Percentiles rank a stretch among this genome's conserved stretches.
Evolutionary conservation across 2,113 vertebrate species (phyloP).

Genomic region (Ciconia stormi): DNA sequence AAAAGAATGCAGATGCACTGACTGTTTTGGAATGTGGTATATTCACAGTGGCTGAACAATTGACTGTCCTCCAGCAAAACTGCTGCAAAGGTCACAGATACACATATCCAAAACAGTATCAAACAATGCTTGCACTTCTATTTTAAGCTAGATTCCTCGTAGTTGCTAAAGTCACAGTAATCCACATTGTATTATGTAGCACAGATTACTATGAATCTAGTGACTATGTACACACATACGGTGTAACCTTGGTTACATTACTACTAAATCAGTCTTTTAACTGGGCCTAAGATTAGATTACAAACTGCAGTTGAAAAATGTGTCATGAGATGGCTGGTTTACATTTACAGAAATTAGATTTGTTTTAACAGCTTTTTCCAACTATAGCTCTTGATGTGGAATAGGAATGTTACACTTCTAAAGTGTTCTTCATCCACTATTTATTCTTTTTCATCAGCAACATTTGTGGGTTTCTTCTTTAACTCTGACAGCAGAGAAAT

Average conservation of each 20-base stretch:
- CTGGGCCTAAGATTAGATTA: neutral
- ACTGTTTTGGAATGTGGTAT: neutral
- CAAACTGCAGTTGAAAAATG: constrained; percentile 13
- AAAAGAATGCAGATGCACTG: neutral
- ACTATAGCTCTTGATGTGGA: neutral
- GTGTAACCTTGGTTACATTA: neutral
- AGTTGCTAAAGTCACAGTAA: neutral
- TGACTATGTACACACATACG: accelerated
- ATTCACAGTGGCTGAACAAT: constrained; percentile 20
- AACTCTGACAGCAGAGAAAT: constrained; percentile 11
- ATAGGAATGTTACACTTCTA: neutral
- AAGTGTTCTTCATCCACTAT: neutral
- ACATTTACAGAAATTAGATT: neutral
- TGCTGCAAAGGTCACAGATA: neutral
- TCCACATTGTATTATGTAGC: neutral
- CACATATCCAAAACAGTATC: neutral
- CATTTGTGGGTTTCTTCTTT: neutral
- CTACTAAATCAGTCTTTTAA: neutral
- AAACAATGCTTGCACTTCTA: neutral
- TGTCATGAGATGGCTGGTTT: neutral
- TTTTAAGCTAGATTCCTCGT: neutral
- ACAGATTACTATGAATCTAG: neutral
- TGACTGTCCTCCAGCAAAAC: constrained; percentile 13
- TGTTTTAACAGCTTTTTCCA: constrained; percentile 49
- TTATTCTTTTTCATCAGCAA: constrained; percentile 25